A percentile compares a stretch with the other conserved stretches of the same genome.
Evolutionary conservation across 2,113 vertebrate species (phyloP).

Genomic region (Uropsilus gracilis): DNA sequence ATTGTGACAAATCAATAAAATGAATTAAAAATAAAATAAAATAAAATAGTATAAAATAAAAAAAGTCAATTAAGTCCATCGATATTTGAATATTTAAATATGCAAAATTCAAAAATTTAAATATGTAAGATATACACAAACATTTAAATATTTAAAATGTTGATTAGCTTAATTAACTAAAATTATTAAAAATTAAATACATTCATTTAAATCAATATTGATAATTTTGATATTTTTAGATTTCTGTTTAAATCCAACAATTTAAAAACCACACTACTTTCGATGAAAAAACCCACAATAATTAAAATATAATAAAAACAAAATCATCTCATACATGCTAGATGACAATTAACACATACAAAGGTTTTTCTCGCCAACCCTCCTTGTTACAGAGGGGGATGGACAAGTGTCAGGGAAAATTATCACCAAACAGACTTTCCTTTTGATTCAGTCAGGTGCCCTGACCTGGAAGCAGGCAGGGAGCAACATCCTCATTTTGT

Average conservation of each 20-base stretch:
- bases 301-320: not conserved
- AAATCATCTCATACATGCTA: not conserved
- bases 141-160: no score
- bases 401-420: not conserved
- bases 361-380: not conserved
- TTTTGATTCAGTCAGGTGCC: not conserved
- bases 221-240: no score
- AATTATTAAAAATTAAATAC: no score
- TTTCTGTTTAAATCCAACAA: not conserved
- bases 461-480: not conserved
- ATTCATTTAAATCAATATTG: no score
- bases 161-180: no score
- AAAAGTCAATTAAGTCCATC: no score
- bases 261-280: not conserved
- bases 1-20: no score
- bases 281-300: not conserved
- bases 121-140: no score
- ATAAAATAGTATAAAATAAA: no score
- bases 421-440: not conserved
- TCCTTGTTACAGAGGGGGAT: not conserved
- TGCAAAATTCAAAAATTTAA: no score
- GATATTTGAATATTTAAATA: no score
- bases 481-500: not conserved
- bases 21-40: no score
- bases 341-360: not conserved